Percentiles rank a stretch among this genome's conserved stretches.
Conservation (phyloP, 1,140 invertebrate genomes). For the Dryas iulia region DNA sequence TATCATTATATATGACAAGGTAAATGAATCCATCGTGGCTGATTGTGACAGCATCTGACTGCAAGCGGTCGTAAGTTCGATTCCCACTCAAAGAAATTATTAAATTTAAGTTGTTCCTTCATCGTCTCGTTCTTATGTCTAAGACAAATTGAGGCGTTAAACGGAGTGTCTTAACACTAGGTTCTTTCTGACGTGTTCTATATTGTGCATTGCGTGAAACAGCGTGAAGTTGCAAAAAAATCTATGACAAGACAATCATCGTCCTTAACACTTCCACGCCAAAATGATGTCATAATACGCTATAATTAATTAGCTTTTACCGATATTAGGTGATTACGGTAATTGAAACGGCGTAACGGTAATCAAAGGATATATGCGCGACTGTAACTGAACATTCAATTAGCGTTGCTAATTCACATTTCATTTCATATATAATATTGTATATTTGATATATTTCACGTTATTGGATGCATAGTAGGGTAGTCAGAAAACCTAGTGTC, state of each 20-base stretch:
- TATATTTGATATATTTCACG: not conserved
- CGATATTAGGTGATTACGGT: constrained; percentile 1
- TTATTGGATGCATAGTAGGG: not conserved
- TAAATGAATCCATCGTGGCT: too few species aligned
- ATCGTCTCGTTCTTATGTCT: too few species aligned
- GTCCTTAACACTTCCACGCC: not conserved
- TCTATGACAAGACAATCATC: not conserved
- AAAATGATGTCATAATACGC: not conserved
- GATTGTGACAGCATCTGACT: too few species aligned
- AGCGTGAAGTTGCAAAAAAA: too few species aligned
- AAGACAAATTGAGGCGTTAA: too few species aligned
- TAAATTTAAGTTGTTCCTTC: too few species aligned
- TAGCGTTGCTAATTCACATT: not conserved
- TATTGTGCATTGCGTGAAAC: too few species aligned
- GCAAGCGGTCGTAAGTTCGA: too few species aligned
- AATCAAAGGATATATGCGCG: not conserved
- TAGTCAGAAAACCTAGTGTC: too few species aligned
- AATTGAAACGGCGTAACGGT: not conserved
- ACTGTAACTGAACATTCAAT: not conserved
- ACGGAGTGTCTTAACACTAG: not conserved
- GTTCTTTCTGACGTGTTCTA: too few species aligned
- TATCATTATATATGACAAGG: too few species aligned
- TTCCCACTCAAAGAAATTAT: too few species aligned
- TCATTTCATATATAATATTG: not conserved
- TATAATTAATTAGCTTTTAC: not conserved